These are phyloP conservation scores for Gadus chalcogrammus DNA, from an alignment of 2,113 vertebrate species.

Conservation along the genomic window DNA sequence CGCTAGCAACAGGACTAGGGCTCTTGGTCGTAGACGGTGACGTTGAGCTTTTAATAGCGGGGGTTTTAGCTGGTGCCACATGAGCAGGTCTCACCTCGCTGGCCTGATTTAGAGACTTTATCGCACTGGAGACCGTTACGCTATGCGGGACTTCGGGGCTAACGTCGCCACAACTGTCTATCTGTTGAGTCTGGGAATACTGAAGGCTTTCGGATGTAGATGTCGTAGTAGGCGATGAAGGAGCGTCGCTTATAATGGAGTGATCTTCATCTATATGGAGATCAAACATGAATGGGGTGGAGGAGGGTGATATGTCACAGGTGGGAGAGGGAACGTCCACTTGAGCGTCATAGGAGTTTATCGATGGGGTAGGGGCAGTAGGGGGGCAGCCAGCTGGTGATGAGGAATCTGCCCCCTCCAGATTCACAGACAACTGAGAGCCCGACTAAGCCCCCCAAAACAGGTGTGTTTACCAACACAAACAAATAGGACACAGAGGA, in stretches of 20 bases:
- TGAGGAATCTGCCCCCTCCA: slow-evolving; percentile 56
- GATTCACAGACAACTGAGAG: slow-evolving; percentile 75
- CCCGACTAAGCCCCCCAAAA: slow-evolving; percentile 73
- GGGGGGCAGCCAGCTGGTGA: slow-evolving; percentile 11
- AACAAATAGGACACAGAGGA: slow-evolving; percentile 50
- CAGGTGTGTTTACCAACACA: slow-evolving; percentile 18
- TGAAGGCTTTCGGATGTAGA: slow-evolving; percentile 35
- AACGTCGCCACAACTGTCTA: slow-evolving; percentile 21
- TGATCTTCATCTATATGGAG: slow-evolving; percentile 63
- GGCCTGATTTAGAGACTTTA: slow-evolving; percentile 18
- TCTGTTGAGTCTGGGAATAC: slow-evolving; percentile 35
- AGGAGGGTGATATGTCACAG: slow-evolving; percentile 29
- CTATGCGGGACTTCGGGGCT: slow-evolving; percentile 27
- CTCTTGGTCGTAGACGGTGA: slow-evolving; percentile 11
- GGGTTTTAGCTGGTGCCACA: neutral
- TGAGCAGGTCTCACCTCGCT: slow-evolving; percentile 15
- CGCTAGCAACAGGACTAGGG: slow-evolving; percentile 10
- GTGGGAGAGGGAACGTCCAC: slow-evolving; percentile 29
- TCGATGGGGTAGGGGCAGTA: slow-evolving; percentile 10
- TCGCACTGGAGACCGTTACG: slow-evolving; percentile 23
- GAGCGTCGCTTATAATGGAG: neutral
- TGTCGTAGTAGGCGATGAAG: slow-evolving; percentile 22
- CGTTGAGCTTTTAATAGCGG: slow-evolving; percentile 15
- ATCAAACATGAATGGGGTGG: slow-evolving; percentile 47
- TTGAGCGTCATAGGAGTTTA: slow-evolving; percentile 20